Evolutionary conservation across 2,797 vertebrate species (phyloP).

Genomic region (Pseudocheirus occidentalis): DNA sequence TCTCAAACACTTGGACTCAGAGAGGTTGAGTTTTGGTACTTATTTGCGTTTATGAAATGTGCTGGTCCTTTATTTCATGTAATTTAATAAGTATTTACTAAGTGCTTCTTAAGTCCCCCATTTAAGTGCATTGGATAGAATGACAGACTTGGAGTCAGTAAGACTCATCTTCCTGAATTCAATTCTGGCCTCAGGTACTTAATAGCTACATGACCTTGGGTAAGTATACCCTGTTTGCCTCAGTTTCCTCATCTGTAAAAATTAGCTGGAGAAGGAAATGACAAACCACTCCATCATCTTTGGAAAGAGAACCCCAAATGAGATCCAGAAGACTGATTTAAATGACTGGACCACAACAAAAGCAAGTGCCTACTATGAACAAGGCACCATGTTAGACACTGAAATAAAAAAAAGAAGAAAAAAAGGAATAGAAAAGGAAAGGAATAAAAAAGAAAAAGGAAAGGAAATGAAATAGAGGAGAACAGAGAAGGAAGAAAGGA

Average conservation of each 20-base stretch:
- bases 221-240: not conserved
- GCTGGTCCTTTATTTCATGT: not conserved
- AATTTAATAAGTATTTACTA: not conserved
- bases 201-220: not conserved
- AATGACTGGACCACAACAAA: not conserved
- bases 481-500: too few relatives aligned
- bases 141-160: not conserved
- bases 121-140: not conserved
- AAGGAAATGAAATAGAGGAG: too few relatives aligned
- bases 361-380: not conserved
- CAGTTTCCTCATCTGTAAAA: not conserved
- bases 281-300: not conserved
- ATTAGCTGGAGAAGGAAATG: not conserved
- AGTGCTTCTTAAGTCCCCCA: not conserved
- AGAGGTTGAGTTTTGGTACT: not conserved
- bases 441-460: not conserved
- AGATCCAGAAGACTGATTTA: not conserved
- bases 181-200: not conserved
- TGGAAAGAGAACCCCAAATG: not conserved
- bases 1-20: not conserved
- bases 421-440: not conserved
- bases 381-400: not conserved
- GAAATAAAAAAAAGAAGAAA: not conserved
- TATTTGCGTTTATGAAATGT: not conserved
- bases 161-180: not conserved